A percentile compares a stretch with the other conserved stretches of the same genome.
phyloP scores from a whole-genome alignment of 2,888 invertebrate genomes.

The Troglohyphantes excavatus region DNA sequence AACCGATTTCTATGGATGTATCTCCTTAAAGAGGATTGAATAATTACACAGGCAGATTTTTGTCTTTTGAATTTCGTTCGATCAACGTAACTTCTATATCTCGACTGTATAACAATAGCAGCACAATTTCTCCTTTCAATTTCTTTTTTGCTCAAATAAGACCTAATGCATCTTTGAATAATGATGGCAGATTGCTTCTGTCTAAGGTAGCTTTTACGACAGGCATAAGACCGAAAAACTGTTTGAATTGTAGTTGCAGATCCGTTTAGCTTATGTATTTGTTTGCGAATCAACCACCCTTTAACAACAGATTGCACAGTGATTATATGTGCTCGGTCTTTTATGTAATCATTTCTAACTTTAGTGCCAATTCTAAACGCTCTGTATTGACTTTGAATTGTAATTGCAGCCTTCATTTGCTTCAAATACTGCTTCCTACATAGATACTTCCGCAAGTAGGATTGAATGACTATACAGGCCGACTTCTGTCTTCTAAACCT shows the following conservation, averaged over 20 bases:
- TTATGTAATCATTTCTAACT: neutral
- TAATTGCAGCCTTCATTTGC: neutral
- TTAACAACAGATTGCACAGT: constrained; percentile 9
- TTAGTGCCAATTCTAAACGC: neutral
- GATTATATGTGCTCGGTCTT: neutral
- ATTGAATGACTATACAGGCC: neutral
- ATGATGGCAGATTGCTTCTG: neutral
- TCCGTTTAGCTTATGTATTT: neutral
- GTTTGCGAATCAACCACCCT: neutral
- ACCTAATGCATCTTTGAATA: neutral
- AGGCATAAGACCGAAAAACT: neutral
- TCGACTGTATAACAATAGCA: neutral
- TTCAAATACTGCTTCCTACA: neutral
- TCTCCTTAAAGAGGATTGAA: neutral
- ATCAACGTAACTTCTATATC: neutral
- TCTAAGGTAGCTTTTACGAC: neutral
- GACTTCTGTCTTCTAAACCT: neutral
- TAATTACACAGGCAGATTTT: neutral
- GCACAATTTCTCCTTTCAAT: neutral
- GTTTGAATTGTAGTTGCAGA: constrained; percentile 69
- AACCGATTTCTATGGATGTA: constrained; percentile 51
- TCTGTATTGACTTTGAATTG: constrained; percentile 11
- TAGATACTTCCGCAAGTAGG: neutral
- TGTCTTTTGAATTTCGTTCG: neutral
- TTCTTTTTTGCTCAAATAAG: neutral